These are phyloP conservation scores for Megaceryle maxima DNA, from an alignment of 2,113 vertebrate species.

Conservation along the genomic window DNA sequence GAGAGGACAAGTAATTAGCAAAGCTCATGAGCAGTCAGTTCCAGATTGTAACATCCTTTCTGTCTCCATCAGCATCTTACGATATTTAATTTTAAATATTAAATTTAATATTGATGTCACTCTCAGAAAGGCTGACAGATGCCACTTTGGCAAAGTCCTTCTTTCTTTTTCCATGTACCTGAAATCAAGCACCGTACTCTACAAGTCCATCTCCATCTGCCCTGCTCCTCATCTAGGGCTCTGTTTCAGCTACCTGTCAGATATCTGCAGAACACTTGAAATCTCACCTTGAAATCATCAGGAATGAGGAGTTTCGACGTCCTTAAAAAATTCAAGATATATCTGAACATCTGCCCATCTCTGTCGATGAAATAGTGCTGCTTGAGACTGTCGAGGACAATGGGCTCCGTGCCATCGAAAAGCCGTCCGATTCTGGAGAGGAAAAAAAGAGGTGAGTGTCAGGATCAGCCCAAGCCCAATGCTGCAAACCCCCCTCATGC, in stretches of 20 bases:
- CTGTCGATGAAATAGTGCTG: slow-evolving; percentile 99
- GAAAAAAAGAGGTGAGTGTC: slow-evolving; percentile 40
- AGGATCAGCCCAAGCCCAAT: slow-evolving; percentile 4
- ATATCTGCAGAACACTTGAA: background rate
- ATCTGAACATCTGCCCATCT: slow-evolving; percentile 99
- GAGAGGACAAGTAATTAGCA: background rate
- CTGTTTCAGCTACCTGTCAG: background rate
- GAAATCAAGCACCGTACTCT: background rate
- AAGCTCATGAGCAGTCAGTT: background rate
- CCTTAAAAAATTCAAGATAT: slow-evolving; percentile 99
- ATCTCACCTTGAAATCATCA: slow-evolving; percentile 98
- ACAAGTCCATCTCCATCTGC: background rate
- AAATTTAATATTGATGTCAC: background rate
- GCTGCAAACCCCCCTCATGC: background rate
- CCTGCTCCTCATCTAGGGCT: background rate
- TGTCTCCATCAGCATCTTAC: background rate
- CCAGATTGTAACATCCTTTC: background rate
- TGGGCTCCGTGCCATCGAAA: slow-evolving; percentile 98
- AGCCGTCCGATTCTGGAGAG: slow-evolving; percentile 92
- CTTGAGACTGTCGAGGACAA: slow-evolving; percentile 99
- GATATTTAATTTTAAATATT: background rate
- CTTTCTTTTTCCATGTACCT: background rate
- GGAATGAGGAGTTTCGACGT: slow-evolving; percentile 98
- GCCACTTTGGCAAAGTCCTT: background rate
- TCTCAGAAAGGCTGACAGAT: background rate